Evolutionary conservation across 2,797 vertebrate species (phyloP).

Genomic region (Pseudotriccus pelzelni): DNA sequence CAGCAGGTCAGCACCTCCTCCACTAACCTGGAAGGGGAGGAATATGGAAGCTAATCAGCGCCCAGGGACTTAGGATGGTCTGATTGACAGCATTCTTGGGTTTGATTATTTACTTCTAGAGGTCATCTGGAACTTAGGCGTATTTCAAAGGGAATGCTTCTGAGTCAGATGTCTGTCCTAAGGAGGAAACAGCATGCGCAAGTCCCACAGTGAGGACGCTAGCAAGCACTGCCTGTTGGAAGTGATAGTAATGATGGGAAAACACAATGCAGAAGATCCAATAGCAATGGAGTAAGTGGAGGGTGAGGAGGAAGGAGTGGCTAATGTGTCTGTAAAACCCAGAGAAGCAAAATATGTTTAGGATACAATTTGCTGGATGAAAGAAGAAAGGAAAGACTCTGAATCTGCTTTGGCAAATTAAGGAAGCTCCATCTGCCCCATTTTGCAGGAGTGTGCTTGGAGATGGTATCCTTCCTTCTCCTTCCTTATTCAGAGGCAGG

Average conservation of each 20-base stretch:
- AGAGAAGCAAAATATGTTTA: not conserved
- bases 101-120: constrained; percentile 13
- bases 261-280: not conserved
- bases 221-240: not conserved
- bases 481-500: not conserved
- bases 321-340: not conserved
- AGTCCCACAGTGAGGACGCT: not conserved
- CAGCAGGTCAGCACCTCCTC: constrained; percentile 10
- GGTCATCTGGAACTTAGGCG: not conserved
- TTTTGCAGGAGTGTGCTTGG: constrained; percentile 21
- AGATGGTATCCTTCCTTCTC: constrained; percentile 34
- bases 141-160: not conserved
- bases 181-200: not conserved
- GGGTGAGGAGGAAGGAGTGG: not conserved
- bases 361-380: not conserved
- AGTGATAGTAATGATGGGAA: not conserved
- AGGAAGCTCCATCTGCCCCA: not conserved
- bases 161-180: not conserved
- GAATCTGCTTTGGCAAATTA: not conserved
- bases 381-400: not conserved
- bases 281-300: not conserved
- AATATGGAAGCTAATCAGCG: not conserved
- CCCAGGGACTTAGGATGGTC: not conserved
- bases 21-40: constrained; percentile 3
- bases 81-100: constrained; percentile 3